Percentiles rank a stretch among this genome's conserved stretches.
These are phyloP conservation scores for Clarias laeviceps DNA, from an alignment of 2,797 vertebrate species.

Conservation along the genomic window DNA sequence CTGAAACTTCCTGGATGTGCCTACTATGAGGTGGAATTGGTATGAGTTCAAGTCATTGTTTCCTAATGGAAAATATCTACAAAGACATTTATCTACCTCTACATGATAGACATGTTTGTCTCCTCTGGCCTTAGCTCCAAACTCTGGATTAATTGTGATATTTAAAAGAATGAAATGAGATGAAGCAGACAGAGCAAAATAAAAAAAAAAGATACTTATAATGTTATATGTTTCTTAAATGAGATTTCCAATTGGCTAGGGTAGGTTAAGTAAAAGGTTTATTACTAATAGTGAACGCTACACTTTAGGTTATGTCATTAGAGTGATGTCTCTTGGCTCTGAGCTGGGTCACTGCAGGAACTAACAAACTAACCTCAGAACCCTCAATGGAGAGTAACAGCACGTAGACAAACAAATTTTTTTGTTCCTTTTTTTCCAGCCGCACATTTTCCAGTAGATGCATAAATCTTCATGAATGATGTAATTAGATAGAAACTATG, in stretches of 20 bases:
- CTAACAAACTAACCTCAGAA: constrained; percentile 56
- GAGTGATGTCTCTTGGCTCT: constrained; percentile 30
- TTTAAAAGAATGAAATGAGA: constrained; percentile 3
- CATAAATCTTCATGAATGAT: constrained; percentile 10
- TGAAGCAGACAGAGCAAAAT: background rate
- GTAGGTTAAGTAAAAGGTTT: constrained; percentile 62
- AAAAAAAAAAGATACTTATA: constrained; percentile 67
- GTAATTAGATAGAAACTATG: constrained; percentile 9
- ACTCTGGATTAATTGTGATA: background rate
- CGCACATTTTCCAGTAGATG: background rate
- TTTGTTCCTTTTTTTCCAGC: background rate
- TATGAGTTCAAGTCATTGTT: background rate
- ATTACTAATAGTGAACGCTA: constrained; percentile 36
- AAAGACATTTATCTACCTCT: background rate
- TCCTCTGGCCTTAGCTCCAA: background rate
- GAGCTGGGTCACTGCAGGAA: constrained; percentile 53
- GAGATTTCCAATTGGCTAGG: constrained; percentile 58
- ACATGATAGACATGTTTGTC: background rate
- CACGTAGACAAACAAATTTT: background rate
- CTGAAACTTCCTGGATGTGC: background rate
- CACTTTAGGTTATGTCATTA: constrained; percentile 41
- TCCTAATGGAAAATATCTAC: background rate
- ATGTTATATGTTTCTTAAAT: constrained; percentile 51
- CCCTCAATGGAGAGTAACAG: constrained; percentile 24
- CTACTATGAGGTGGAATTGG: background rate